phyloP scores from a whole-genome alignment of 1,140 invertebrate species.

The Drosophila pandora region DNA sequence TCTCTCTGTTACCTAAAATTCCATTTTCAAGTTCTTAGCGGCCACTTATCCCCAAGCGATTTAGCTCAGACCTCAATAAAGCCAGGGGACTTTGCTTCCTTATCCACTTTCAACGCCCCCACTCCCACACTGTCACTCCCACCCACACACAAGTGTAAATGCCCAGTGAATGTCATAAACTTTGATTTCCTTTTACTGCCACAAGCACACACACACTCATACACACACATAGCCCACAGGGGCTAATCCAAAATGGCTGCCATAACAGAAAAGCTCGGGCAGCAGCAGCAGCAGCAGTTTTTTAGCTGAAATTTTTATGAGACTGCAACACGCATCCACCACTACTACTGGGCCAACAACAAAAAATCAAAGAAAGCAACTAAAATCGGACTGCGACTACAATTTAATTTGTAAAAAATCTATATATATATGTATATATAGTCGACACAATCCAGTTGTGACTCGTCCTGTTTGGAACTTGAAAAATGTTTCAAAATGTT shows the following conservation, averaged over 20 bases:
- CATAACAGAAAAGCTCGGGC: slow-evolving; percentile 43
- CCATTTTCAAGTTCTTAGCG: slow-evolving; percentile 1
- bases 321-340: slow-evolving; percentile 65
- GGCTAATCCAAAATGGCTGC: slow-evolving; percentile 69
- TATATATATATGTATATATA: slow-evolving; percentile 26
- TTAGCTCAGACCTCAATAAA: slow-evolving; percentile 23
- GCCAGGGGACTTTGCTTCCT: slow-evolving; percentile 15
- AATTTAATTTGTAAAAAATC: slow-evolving; percentile 74
- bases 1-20: background rate
- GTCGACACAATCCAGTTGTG: slow-evolving; percentile 18
- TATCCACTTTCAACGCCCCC: slow-evolving; percentile 16
- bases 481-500: slow-evolving; percentile 58
- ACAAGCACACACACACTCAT: slow-evolving; percentile 1
- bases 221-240: slow-evolving; percentile 2
- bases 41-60: slow-evolving; percentile 9
- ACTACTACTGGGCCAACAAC: background rate
- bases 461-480: slow-evolving; percentile 46
- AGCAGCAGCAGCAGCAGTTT: slow-evolving; percentile 11
- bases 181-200: slow-evolving; percentile 67
- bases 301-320: slow-evolving; percentile 73
- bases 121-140: background rate
- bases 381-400: slow-evolving; percentile 69
- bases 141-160: slow-evolving; percentile 42
- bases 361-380: slow-evolving; percentile 10
- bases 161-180: slow-evolving; percentile 73